A percentile compares a stretch with the other conserved stretches of the same genome.
Evolutionary conservation across 2,797 vertebrate species (phyloP).

Genomic region (Lepus townsendii): DNA sequence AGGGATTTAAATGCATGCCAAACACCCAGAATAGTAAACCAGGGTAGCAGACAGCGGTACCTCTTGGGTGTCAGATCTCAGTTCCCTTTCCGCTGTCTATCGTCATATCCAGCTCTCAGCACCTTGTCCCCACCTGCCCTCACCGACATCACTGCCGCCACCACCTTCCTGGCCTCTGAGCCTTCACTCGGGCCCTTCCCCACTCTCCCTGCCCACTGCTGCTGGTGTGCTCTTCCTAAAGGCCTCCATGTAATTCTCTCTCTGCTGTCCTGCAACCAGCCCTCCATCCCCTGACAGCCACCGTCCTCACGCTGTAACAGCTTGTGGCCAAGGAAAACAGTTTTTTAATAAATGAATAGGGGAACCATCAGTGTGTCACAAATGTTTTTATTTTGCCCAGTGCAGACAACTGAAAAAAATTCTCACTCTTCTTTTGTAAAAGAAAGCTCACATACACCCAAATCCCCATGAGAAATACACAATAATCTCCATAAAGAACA

Average conservation of each 20-base stretch:
- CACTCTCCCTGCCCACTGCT: background rate
- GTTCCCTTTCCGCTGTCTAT: background rate
- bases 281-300: background rate
- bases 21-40: background rate
- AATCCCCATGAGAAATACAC: background rate
- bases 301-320: background rate
- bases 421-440: constrained; percentile 50
- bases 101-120: background rate
- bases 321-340: constrained; percentile 4
- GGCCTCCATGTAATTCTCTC: background rate
- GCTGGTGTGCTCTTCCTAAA: background rate
- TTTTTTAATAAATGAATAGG: constrained; percentile 20
- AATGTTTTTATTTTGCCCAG: constrained; percentile 40
- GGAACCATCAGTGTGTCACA: background rate
- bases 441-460: constrained; percentile 15
- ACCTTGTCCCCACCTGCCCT: background rate
- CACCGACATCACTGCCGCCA: background rate
- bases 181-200: background rate
- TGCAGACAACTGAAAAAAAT: background rate
- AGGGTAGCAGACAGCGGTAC: background rate
- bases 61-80: background rate
- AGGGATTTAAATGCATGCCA: background rate
- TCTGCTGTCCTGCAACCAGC: background rate
- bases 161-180: background rate
- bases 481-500: constrained; percentile 38